Conservation (phyloP, 2,113 vertebrate species). For the Myotis brandtii region DNA sequence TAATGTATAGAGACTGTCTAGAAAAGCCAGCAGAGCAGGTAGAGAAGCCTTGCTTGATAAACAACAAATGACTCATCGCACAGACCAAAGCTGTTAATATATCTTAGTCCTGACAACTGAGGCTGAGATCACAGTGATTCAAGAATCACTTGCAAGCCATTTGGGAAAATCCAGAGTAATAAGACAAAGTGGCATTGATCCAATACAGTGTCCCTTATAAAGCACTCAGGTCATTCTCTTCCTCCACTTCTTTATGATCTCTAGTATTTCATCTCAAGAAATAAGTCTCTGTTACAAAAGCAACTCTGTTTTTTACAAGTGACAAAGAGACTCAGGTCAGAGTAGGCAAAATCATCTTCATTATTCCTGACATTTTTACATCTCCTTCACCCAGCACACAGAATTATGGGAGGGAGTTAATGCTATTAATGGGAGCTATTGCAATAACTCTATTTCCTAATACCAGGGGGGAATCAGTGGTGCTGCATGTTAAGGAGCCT, state of each 20-base stretch:
- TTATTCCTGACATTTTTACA: conserved; percentile 57
- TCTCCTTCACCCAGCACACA: conserved; percentile 36
- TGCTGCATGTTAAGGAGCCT: background rate
- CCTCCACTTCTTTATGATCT: conserved; percentile 55
- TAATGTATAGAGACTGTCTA: background rate
- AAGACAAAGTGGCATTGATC: conserved; percentile 67
- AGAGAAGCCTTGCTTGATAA: conserved; percentile 2
- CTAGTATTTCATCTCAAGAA: conserved; percentile 70
- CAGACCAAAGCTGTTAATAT: conserved; percentile 66
- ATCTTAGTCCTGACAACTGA: conserved; percentile 30
- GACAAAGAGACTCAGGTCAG: conserved; percentile 54
- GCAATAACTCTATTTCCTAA: background rate
- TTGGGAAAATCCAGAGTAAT: conserved; percentile 71
- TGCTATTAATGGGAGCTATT: background rate
- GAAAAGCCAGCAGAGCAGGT: background rate
- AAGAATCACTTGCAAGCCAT: conserved; percentile 70
- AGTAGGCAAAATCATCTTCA: conserved; percentile 5
- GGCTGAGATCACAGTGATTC: conserved; percentile 67
- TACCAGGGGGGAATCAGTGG: background rate
- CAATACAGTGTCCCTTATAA: conserved; percentile 68
- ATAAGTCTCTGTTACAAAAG: conserved; percentile 63
- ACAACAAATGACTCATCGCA: conserved; percentile 33
- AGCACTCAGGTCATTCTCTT: conserved; percentile 44
- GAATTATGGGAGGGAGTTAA: conserved; percentile 28
- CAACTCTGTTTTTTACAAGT: conserved; percentile 52